Conservation (phyloP, 2,113 vertebrate genomes). For the cat (Felis catus) region F.catus_Fca126_mat1.0 CM031411.1:57306001-57306500, state of each 20-base stretch:
- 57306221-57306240: constrained; percentile 23
- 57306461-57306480: background rate
- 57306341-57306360: background rate
- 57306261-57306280: background rate
- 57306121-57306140: background rate
- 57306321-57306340: constrained; percentile 38
- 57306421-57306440: background rate
- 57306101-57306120: background rate
- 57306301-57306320: background rate
- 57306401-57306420: background rate
- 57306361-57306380: background rate
- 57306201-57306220: background rate
- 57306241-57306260: background rate
- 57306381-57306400: background rate
- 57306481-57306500: background rate
- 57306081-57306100: background rate
- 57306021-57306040: background rate
- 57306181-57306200: constrained; percentile 21
- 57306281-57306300: background rate
- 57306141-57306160: background rate
- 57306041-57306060: background rate
- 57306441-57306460: background rate
- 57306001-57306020: constrained; percentile 30
- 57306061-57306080: background rate
- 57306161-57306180: background rate